Percentiles rank a stretch among this genome's conserved stretches.
These are phyloP conservation scores for Lepidonotus clava DNA, from an alignment of 2,888 invertebrate genomes.

Conservation along the genomic window DNA sequence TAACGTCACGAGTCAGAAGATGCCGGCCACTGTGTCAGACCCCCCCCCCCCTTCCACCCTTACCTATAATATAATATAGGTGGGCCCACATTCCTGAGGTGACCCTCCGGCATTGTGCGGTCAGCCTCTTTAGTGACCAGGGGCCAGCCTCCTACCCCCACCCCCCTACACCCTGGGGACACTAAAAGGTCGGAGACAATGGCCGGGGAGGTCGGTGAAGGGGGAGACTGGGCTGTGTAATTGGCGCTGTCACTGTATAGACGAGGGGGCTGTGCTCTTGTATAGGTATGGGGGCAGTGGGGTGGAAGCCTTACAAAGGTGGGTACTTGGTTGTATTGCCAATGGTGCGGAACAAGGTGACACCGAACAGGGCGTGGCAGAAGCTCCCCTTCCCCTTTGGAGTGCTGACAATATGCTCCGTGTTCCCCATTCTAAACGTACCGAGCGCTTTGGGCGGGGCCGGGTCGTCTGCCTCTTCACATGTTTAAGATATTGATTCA, in stretches of 20 bases:
- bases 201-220: no score
- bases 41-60: neutral
- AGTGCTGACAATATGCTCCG: constrained; percentile 18
- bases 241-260: neutral
- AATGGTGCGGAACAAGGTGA: constrained; percentile 23
- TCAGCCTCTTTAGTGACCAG: neutral
- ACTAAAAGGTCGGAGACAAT: constrained; percentile 32
- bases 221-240: constrained; percentile 12
- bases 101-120: neutral
- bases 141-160: neutral
- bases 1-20: neutral
- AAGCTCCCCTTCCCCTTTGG: no score
- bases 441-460: constrained; percentile 4
- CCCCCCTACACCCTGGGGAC: neutral
- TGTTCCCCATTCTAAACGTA: neutral
- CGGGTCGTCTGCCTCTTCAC: neutral
- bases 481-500: constrained; percentile 2
- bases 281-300: constrained; percentile 27
- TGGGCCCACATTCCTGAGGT: neutral
- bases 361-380: constrained; percentile 1
- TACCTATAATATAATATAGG: neutral
- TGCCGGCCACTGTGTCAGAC: neutral
- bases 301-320: neutral
- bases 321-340: neutral
- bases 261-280: neutral